These are phyloP conservation scores for Carposina sasakii DNA, from an alignment of 1,140 invertebrate genomes.

Conservation along the genomic window DNA sequence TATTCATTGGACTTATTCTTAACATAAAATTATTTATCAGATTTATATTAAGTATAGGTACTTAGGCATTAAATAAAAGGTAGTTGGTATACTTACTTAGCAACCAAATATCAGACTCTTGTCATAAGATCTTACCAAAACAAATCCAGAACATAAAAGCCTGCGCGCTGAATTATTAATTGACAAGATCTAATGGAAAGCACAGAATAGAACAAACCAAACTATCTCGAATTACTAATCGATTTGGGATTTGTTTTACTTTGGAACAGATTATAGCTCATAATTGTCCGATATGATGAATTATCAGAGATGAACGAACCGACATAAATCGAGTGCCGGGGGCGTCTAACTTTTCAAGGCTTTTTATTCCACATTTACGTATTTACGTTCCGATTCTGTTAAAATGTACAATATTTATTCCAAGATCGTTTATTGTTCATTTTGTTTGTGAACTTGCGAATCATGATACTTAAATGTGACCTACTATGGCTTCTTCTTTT, in stretches of 20 bases:
- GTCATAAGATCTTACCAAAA: too few species aligned
- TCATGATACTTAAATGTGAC: conserved; percentile 30
- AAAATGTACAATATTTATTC: conserved; percentile 29
- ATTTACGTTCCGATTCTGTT: conserved; percentile 40
- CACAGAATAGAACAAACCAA: conserved; percentile 19
- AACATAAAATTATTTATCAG: too few species aligned
- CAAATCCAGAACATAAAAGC: too few species aligned
- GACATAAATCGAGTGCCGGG: conserved; percentile 46
- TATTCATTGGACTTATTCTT: too few species aligned
- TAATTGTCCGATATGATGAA: conserved; percentile 57
- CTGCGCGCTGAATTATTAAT: too few species aligned
- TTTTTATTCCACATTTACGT: conserved; percentile 34
- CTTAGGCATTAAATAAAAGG: too few species aligned
- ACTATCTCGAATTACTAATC: conserved; percentile 55
- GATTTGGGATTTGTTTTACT: conserved; percentile 52
- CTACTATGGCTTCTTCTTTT: too few species aligned
- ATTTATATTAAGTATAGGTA: too few species aligned
- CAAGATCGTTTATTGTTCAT: conserved; percentile 37
- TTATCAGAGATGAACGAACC: conserved; percentile 56
- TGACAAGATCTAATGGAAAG: conserved; percentile 8
- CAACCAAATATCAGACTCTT: too few species aligned
- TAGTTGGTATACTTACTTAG: too few species aligned
- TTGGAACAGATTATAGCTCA: conserved; percentile 43
- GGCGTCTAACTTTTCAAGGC: conserved; percentile 39
- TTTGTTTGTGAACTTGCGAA: conserved; percentile 27